These are phyloP conservation scores for Lonchura striata DNA, from an alignment of 2,113 vertebrate genomes.

Conservation along the genomic window DNA sequence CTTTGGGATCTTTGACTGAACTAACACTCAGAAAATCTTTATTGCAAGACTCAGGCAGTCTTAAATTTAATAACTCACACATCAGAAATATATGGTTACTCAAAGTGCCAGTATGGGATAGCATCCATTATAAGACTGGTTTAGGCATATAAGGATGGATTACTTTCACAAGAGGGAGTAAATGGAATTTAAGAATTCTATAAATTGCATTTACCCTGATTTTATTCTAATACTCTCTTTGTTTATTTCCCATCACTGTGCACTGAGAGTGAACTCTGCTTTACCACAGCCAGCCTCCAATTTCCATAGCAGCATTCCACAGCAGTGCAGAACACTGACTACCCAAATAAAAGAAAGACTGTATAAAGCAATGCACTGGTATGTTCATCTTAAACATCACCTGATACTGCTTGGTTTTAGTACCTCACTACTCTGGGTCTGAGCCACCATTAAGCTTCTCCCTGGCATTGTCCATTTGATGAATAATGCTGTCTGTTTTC, in stretches of 20 bases:
- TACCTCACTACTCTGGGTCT: background rate
- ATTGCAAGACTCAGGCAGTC: background rate
- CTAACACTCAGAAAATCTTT: background rate
- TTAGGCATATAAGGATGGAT: background rate
- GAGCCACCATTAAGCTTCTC: background rate
- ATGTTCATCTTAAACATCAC: background rate
- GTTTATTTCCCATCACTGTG: background rate
- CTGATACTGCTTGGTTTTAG: background rate
- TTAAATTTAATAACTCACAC: background rate
- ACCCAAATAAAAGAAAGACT: background rate
- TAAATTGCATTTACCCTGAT: background rate
- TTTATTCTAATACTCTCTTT: background rate
- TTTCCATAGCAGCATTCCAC: background rate
- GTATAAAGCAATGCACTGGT: background rate
- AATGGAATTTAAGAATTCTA: background rate
- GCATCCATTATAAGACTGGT: background rate
- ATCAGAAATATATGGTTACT: background rate
- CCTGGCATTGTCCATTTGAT: background rate
- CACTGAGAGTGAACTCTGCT: background rate
- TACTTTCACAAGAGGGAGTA: background rate
- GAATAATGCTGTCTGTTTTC: background rate
- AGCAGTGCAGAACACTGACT: background rate
- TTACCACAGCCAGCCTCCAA: background rate
- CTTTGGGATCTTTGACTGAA: background rate
- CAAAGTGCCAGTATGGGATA: background rate